Percentiles rank a stretch among this genome's conserved stretches.
Conservation (phyloP, 2,113 vertebrate genomes). For the Cheilinus undulatus region DNA sequence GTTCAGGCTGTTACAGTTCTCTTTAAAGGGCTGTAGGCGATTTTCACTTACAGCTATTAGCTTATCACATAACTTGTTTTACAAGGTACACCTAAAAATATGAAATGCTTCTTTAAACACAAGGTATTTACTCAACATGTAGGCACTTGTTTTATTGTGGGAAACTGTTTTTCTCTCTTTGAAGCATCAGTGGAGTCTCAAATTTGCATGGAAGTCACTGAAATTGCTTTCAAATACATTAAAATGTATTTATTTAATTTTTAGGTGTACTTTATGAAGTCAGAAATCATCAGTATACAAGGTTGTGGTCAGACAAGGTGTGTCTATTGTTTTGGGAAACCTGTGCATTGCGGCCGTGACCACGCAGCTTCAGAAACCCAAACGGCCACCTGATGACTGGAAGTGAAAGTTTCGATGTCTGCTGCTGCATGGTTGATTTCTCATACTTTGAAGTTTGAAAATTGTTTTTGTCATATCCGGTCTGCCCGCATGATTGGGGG, state of each 20-base stretch:
- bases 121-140: not conserved
- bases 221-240: no score
- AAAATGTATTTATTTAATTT: not conserved
- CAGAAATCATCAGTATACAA: not conserved
- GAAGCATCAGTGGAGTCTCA: not conserved
- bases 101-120: not conserved
- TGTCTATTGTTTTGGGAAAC: not conserved
- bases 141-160: not conserved
- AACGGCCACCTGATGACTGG: constrained; percentile 19
- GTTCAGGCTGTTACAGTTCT: not conserved
- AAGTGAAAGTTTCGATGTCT: constrained; percentile 39
- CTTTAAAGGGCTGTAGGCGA: no score
- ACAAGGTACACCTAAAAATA: not conserved
- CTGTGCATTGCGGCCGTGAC: constrained; percentile 15
- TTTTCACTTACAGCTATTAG: not conserved
- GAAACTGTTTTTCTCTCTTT: not conserved
- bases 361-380: constrained; percentile 19
- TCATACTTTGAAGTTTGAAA: constrained; percentile 7
- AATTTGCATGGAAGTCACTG: not conserved
- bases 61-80: not conserved
- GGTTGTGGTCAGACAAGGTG: not conserved
- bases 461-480: not conserved
- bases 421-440: constrained; percentile 26
- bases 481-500: not conserved
- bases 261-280: not conserved